A percentile compares a stretch with the other conserved stretches of the same genome.
phyloP scores from a whole-genome alignment of 2,888 invertebrate species.

The Amiota minor region DNA sequence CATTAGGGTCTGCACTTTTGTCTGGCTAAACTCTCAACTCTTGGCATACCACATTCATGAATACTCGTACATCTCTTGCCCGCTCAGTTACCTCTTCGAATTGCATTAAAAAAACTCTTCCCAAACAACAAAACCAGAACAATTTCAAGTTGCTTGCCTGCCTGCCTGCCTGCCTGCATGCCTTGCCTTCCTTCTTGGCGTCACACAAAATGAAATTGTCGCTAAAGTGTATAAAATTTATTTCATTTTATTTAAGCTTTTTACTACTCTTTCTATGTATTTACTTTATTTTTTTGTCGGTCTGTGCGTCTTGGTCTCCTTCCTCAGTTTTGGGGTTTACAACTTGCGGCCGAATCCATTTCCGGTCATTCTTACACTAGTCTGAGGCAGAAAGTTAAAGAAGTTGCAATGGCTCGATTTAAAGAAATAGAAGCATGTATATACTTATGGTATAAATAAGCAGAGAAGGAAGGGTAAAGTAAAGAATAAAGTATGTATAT shows the following conservation, averaged over 20 bases:
- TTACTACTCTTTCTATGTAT: slow-evolving; percentile 51
- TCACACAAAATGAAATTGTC: slow-evolving; percentile 44
- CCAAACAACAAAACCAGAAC: background rate
- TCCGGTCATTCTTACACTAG: slow-evolving; percentile 7
- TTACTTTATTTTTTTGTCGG: background rate
- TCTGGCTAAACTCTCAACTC: slow-evolving; percentile 3
- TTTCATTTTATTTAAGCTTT: slow-evolving; percentile 59
- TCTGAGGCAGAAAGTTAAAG: background rate
- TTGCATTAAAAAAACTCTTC: background rate
- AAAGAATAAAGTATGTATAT: slow-evolving; percentile 40
- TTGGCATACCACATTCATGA: background rate
- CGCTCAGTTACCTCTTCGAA: background rate
- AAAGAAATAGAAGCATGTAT: background rate
- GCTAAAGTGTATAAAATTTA: slow-evolving; percentile 61
- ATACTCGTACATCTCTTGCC: background rate
- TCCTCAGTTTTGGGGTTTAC: background rate
- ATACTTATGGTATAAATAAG: slow-evolving; percentile 23
- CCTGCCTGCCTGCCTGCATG: background rate
- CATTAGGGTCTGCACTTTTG: slow-evolving; percentile 4
- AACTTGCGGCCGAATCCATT: slow-evolving; percentile 22
- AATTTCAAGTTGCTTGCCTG: background rate
- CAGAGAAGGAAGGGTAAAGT: background rate
- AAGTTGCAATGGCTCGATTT: no score
- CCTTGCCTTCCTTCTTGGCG: background rate
- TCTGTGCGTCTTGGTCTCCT: background rate